These are phyloP conservation scores for Heliothis peltigera DNA, from an alignment of 2,888 invertebrate species.

Conservation along the genomic window DNA sequence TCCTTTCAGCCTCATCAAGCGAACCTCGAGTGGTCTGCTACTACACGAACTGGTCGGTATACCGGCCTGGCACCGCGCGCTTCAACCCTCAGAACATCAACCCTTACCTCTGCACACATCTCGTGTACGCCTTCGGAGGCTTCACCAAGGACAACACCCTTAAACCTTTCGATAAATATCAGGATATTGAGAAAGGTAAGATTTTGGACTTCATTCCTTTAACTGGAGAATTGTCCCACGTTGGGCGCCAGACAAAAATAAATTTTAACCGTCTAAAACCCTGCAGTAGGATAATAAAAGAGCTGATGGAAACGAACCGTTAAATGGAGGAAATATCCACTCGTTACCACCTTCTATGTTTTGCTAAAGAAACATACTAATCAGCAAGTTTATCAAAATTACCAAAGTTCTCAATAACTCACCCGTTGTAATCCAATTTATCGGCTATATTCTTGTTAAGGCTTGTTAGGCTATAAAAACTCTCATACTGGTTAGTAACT, in stretches of 20 bases:
- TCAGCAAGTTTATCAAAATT: too few species aligned
- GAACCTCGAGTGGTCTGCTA: slow-evolving; percentile 96
- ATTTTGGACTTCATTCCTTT: not conserved
- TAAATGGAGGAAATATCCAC: too few species aligned
- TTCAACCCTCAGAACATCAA: slow-evolving; percentile 98
- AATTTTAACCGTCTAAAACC: too few species aligned
- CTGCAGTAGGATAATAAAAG: too few species aligned
- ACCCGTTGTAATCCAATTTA: too few species aligned
- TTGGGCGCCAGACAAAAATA: slow-evolving; percentile 16
- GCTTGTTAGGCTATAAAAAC: too few species aligned
- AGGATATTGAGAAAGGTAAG: slow-evolving; percentile 98
- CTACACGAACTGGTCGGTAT: slow-evolving; percentile 98
- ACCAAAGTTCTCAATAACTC: too few species aligned
- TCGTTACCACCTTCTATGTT: too few species aligned
- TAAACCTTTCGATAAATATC: slow-evolving; percentile 98
- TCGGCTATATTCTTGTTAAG: too few species aligned
- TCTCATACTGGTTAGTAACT: too few species aligned
- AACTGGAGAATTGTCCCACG: not conserved
- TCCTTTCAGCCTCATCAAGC: slow-evolving; percentile 73
- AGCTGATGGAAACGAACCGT: too few species aligned
- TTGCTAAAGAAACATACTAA: too few species aligned
- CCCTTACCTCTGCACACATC: slow-evolving; percentile 97
- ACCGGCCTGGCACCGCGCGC: slow-evolving; percentile 96
- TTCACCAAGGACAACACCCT: slow-evolving; percentile 97
- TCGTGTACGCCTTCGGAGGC: slow-evolving; percentile 97